Base-by-base conservation (phyloP, 2,888 invertebrate species). In the Mallateleia sp. region DNA sequence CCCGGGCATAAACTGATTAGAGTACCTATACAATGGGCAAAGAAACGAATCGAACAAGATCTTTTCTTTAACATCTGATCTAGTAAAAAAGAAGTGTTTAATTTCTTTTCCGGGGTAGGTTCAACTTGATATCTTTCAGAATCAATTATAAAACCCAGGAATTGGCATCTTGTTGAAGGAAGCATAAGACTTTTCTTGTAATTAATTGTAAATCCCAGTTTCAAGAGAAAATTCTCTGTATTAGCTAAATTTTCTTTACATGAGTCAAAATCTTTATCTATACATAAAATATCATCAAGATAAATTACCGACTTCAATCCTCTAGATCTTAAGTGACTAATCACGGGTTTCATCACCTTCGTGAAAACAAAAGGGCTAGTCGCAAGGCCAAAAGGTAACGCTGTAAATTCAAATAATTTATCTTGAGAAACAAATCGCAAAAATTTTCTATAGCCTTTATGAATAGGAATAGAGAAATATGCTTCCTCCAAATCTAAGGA, bases 331-430 rank as follows among this genome's bases (percentile, higher is more conserved):
- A 15, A 6, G 54, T 11, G 18, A 22, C 25, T 34, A 3, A 47
- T 18, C 4, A 47, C 20, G 6, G 47, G 20, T 14, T 67, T 86
- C 38, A 79, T 50, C n/a, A 91, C 45, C 75, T 92, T 92, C 1
- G 92, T 91, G 71, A 91, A 91, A n/a, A 91, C 54, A 56, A 47
- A 91, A 15, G 92, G 90, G 0, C 88, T 88, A 24, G 87, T 87
- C 22, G 88, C 85, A n/a, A 92, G 45, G 15, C 92, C 90, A 62
- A 91, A 91, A 8, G 91, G 91, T 1, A 91, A 52, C 22, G 83
- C 87, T 15, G 58, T 88, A 80, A 90, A 92, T 64, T 91, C 88
- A 69, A 81, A 92, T 9, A 88, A 11, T 38, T 42, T 81, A 0
- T 45, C 74, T 2, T 80, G 22, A 69, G 89, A 91, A 14, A 42